Percentiles rank a stretch among this genome's conserved stretches.
Conservation (phyloP, 2,113 vertebrate genomes). For the Platysteira castanea region DNA sequence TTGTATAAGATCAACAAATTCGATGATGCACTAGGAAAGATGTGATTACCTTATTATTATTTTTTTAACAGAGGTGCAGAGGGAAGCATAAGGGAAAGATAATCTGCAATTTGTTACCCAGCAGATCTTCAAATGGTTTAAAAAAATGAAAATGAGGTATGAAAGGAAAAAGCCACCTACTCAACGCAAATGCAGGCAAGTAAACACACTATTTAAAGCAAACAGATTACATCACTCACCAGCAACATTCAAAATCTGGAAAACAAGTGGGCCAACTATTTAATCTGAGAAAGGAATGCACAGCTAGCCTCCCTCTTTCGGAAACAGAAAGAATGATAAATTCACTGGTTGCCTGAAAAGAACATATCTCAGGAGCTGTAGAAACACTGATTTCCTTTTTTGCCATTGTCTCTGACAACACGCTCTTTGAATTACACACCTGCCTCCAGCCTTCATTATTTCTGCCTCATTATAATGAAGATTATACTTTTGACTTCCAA, state of each 20-base stretch:
- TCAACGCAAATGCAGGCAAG: background rate
- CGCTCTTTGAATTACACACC: conserved; percentile 8
- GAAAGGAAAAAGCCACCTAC: background rate
- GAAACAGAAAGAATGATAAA: background rate
- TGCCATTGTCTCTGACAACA: background rate
- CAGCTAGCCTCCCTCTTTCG: background rate
- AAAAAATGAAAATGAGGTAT: background rate
- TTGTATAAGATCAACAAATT: background rate
- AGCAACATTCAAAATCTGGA: background rate
- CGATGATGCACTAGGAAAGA: background rate
- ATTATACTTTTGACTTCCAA: background rate
- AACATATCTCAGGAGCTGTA: background rate
- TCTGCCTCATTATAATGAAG: conserved; percentile 22
- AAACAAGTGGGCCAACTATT: background rate
- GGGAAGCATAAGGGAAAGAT: background rate
- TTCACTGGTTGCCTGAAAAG: background rate
- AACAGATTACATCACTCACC: background rate
- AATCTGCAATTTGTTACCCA: background rate
- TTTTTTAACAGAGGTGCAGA: background rate
- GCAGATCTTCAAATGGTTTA: background rate
- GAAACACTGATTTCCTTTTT: background rate
- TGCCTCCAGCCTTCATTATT: conserved; percentile 26
- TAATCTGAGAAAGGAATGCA: background rate
- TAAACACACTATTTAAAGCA: background rate
- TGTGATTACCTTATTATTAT: background rate